Conservation (phyloP, 2,797 vertebrate genomes). For the Galaxias olidus region DNA sequence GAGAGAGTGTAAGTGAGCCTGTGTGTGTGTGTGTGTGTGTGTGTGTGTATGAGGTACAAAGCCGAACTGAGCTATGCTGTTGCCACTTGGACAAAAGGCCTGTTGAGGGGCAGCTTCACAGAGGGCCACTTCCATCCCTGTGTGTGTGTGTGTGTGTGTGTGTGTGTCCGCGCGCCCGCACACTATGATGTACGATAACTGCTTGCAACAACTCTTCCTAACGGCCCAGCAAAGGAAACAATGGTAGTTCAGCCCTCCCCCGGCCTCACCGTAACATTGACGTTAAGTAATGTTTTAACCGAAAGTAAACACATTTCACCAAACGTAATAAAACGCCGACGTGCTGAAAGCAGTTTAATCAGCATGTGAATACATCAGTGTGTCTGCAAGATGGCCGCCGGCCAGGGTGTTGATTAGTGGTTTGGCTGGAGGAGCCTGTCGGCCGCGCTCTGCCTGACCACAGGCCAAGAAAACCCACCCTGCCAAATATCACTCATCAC, state of each 20-base stretch:
- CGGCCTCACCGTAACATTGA: constrained; percentile 61
- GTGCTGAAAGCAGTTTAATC: constrained; percentile 74
- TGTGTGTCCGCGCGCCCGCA: too few relatives aligned
- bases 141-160: too few relatives aligned
- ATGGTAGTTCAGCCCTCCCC: constrained; percentile 46
- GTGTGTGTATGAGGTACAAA: neutral
- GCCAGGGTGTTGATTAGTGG: constrained; percentile 74
- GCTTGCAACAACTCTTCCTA: too few relatives aligned
- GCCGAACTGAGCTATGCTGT: too few relatives aligned
- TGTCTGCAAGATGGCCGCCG: constrained; percentile 61
- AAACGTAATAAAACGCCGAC: constrained; percentile 73
- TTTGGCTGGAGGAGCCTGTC: constrained; percentile 66
- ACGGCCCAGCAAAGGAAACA: constrained; percentile 33
- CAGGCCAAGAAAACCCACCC: constrained; percentile 67
- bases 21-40: constrained; percentile 15
- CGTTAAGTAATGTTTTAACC: constrained; percentile 72
- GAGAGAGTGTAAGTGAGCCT: neutral
- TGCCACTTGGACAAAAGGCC: too few relatives aligned
- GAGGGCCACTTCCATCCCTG: constrained; percentile 42
- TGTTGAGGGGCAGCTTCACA: constrained; percentile 25
- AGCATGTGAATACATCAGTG: constrained; percentile 68
- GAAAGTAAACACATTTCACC: constrained; percentile 71
- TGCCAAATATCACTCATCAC: constrained; percentile 77
- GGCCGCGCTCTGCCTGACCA: constrained; percentile 66
- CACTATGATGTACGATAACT: too few relatives aligned